Base-by-base conservation (phyloP, 2,888 invertebrate species). In the Drosophila colorata region DNA sequence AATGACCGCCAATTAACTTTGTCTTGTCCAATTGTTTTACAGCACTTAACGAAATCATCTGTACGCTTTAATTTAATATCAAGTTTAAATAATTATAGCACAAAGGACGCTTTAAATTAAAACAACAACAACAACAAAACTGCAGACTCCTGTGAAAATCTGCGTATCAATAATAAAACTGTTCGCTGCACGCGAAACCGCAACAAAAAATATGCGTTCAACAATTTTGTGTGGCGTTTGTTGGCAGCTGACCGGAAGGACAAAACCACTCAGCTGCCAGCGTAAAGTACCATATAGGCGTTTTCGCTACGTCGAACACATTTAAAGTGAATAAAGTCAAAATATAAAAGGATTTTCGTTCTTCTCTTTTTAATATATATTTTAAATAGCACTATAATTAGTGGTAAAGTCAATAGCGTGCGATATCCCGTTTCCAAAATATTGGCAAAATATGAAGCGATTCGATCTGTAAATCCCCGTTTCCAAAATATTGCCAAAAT, bases 1-100 rank as follows among this genome's bases (percentile, higher is more conserved):
- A 80, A 82, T 73, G 65, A 43, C 44, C 56, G 31, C 53, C 74
- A 82, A 83, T 86, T 86, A 80, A 65, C 64, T 46, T 31, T 33
- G 9, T 13, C 51, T 51, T 37, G 11, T 7, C 33, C 55, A 59
- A 60, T 70, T 67, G 56, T 56, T 69, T 44, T 60, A 41, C 46
- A 74, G 53, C 68, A 68, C 55, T 56, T 58, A 48, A 57, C 14
- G n/a, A 28, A 38, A 43, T 52, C 37, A 51, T 33, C 38, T 28
- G 20, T 25, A 25, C 41, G 18, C 60, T 73, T 80, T 76, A 84
- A 87, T 81, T 75, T 31, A 60, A 78, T 83, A 65, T 64, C 7
- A 18, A 23, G 41, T 55, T 65, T 47, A 35, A 64, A 69, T 74
- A 55, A 58, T 56, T 52, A 60, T 14, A 33, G 25, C 52, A 48